Evolutionary conservation across 2,113 vertebrate species (phyloP), one percentile per base, ranked within the genome.

Genomic region (Vireo altiloquus): DNA sequence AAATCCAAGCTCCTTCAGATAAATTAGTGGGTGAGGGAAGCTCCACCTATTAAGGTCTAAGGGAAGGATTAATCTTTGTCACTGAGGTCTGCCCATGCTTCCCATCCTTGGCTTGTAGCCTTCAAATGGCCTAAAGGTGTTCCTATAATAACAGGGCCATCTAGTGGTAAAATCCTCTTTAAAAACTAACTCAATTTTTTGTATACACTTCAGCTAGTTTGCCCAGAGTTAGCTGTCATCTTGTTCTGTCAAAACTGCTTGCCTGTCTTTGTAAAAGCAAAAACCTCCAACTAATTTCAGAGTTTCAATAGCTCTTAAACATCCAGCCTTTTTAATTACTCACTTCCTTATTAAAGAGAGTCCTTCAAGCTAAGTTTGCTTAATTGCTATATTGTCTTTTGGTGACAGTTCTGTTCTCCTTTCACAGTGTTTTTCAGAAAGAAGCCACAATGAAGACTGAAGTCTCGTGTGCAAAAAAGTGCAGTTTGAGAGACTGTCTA

Each of bases 101-200:
- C 23, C 66, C 50, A 14, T 35, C 30, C 57, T 89, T 53, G 59
- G 42, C 85, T 66, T 33, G 24, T 9, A 78, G 70, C 63, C 37
- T 37, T 64, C 50, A 24, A 79, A 52, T 3, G 25, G 56, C 49
- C 90, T 71, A 15, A 27, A 75, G 33, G 23, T 31, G 25, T 92
- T 95, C 50, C 79, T 78, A 17, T 61, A 83, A 25, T 60, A 94
- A 94, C 35, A 94, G 84, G 54, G 96, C 96, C 97, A 97, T 47
- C 96, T 97, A 97, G 94, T 89, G 97, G 96, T 25, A 64, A 82
- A 89, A 70, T 10, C 18, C 7, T 50, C 47, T 82, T 66, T 10
- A 49, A 35, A 84, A 63, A 44, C 19, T 0, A 78, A 21, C 20
- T 61, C 23, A 1, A 0, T 31, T 59, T 84, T 60, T 49, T 59